Percentiles rank a stretch among this genome's conserved stretches.
Conservation (phyloP, 2,797 vertebrate species). For the Sebastes oblongus region DNA sequence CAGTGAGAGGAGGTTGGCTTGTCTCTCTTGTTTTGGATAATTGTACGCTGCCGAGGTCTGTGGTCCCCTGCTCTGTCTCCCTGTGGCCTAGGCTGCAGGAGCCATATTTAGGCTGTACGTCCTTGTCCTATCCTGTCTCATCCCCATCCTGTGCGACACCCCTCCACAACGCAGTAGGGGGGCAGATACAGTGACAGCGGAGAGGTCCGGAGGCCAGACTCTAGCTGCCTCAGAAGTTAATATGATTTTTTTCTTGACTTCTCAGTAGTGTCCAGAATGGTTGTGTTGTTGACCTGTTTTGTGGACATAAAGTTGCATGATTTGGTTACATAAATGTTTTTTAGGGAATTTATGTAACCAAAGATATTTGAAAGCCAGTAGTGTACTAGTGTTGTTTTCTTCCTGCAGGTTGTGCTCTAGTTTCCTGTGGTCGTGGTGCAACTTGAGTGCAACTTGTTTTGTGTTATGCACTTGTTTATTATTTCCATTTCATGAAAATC, state of each 20-base stretch:
- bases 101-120: conserved; percentile 84
- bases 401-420: conserved; percentile 25
- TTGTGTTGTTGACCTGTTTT: conserved; percentile 38
- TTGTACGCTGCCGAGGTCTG: conserved; percentile 84
- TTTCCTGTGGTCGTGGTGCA: not conserved
- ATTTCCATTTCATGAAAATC: not conserved
- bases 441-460: not conserved
- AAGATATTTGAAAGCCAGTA: conserved; percentile 36
- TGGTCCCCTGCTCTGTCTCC: conserved; percentile 86
- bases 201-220: conserved; percentile 22
- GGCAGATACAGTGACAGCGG: conserved; percentile 33
- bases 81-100: conserved; percentile 80
- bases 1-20: conserved; percentile 81
- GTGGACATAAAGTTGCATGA: conserved; percentile 33
- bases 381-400: conserved; percentile 30
- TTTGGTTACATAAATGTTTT: conserved; percentile 58
- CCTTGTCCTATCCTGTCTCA: conserved; percentile 77
- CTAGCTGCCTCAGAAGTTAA: conserved; percentile 4
- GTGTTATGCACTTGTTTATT: not conserved
- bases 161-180: conserved; percentile 37
- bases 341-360: conserved; percentile 55
- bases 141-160: conserved; percentile 65
- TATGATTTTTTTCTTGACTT: not conserved
- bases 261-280: not conserved
- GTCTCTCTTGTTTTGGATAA: conserved; percentile 87